Evolutionary conservation across 2,113 vertebrate species (phyloP), one percentile per base, ranked within the genome.

Genomic region (Isichthys henryi): DNA sequence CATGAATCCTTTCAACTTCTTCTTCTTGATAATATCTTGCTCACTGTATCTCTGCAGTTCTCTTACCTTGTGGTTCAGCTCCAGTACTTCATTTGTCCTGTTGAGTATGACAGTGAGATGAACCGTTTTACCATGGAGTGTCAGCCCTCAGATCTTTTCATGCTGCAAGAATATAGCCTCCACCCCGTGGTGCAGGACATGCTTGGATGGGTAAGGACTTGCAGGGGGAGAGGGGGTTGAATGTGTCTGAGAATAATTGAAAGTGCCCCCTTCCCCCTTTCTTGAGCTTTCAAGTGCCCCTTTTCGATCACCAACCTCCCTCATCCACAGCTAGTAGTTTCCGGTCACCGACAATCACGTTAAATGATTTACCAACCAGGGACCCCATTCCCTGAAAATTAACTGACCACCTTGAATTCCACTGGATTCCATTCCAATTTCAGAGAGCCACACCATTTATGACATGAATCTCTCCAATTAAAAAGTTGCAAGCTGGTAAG

Each of bases 31-130:
- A 52, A 5, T 77, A 11, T 89, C 43, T 48, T 83, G 31, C 66
- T 46, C 45, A 86, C 46, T 52, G 91, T 93, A 87, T 88, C 90
- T 91, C 52, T 91, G 17, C 94, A 99, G 98, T 96, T 96, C 92
- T 97, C 98, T 83, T 97, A 97, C 91, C 92, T 99, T 74, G 94
- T 99, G 88, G 96, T 97, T 88, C 97, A 97, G 89, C 95, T 98
- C 94, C 97, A 98, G 92, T 98, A 97, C 95, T 99, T 98, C 88
- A 97, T 98, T 88, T 99, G 98, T 92, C 98, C 98, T 0, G 96
- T 98, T 93, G 98, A 98, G 88, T 98, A 97, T 90, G 97, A 96
- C 92, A 97, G 97, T 0, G 98, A 99, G 89, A 96, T 96, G 3
- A 98, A 98, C 91, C 95, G 97, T 62, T 99, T 99, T 66, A 96